Percentiles rank a stretch among this genome's conserved stretches.
Conservation (phyloP, 2,113 vertebrate genomes). For the Parus major region DNA sequence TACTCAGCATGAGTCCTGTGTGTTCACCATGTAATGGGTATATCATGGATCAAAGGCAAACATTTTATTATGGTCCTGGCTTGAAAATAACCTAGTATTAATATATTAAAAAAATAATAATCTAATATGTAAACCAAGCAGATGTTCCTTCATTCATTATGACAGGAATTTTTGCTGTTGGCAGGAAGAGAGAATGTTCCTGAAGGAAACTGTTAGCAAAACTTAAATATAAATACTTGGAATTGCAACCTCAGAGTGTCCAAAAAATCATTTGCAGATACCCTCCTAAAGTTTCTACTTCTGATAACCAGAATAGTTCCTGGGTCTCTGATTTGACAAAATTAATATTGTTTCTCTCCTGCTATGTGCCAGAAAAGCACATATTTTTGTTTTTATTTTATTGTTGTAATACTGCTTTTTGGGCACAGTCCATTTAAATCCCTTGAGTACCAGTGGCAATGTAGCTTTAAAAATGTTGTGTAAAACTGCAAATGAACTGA, state of each 20-base stretch:
- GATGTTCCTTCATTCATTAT: neutral
- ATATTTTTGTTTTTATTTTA: neutral
- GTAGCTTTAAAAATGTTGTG: neutral
- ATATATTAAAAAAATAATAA: neutral
- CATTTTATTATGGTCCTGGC: neutral
- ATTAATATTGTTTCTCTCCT: neutral
- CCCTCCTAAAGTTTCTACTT: neutral
- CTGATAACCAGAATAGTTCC: neutral
- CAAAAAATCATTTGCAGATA: neutral
- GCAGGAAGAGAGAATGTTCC: neutral
- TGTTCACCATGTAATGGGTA: neutral
- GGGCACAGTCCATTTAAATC: neutral
- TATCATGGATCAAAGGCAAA: neutral
- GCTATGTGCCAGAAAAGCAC: neutral
- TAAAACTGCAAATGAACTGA: neutral
- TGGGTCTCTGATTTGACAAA: neutral
- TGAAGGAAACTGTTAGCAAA: neutral
- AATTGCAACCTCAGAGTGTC: neutral
- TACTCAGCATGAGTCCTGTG: neutral
- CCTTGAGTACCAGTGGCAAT: neutral
- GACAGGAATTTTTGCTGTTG: neutral
- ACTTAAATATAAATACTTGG: neutral
- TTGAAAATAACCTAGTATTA: neutral
- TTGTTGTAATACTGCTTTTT: neutral
- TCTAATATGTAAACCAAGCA: neutral